These are phyloP conservation scores for Eupithecia inturbata DNA, from an alignment of 2,888 invertebrate species.

Conservation along the genomic window DNA sequence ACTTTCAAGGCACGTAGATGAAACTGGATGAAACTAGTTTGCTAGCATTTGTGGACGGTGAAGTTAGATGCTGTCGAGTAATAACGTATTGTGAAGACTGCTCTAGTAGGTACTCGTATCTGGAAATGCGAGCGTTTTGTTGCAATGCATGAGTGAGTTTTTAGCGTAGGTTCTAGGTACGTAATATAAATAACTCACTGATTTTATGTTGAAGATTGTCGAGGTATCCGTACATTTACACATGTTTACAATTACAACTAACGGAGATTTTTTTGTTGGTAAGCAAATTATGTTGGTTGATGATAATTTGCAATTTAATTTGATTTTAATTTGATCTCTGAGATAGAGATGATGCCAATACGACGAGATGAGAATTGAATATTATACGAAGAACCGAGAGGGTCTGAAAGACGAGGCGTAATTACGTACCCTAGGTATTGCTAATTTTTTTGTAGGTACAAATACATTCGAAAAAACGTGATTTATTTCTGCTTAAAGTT, in stretches of 20 bases:
- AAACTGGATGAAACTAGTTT: constrained; percentile 27
- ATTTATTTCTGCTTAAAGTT: too few species aligned
- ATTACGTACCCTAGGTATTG: not conserved
- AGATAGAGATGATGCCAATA: not conserved
- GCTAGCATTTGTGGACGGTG: constrained; percentile 20
- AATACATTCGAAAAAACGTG: not conserved
- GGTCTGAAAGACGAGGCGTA: not conserved
- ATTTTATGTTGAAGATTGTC: not conserved
- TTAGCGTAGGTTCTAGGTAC: not conserved
- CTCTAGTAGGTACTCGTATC: not conserved
- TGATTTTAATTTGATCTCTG: constrained; percentile 1
- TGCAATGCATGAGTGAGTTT: not conserved
- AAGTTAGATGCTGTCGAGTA: constrained; percentile 18
- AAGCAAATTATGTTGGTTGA: not conserved
- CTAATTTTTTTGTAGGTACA: not conserved
- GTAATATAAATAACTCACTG: not conserved
- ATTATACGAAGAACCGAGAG: not conserved
- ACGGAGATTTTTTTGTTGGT: not conserved
- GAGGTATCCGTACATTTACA: not conserved
- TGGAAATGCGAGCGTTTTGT: constrained; percentile 10
- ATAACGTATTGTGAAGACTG: constrained; percentile 22
- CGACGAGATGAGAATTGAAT: not conserved
- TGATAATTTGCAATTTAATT: not conserved
- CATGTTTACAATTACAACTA: not conserved
- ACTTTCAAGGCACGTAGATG: constrained; percentile 35